Percentiles rank a stretch among this genome's conserved stretches.
These are phyloP conservation scores for Limanda limanda DNA, from an alignment of 2,113 vertebrate species.

Conservation along the genomic window DNA sequence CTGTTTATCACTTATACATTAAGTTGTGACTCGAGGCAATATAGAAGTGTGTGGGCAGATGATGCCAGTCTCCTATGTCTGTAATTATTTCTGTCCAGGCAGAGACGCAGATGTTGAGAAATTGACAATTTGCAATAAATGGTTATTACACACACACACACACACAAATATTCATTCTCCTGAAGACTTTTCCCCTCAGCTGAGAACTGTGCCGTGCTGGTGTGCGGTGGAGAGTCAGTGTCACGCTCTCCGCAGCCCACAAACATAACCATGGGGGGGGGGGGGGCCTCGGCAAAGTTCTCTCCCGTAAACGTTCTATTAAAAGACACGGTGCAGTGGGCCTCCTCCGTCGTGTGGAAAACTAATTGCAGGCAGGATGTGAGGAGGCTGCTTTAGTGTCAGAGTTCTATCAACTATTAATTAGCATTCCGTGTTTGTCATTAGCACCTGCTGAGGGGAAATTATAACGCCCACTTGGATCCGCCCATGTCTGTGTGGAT, in stretches of 20 bases:
- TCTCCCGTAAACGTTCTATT: not conserved
- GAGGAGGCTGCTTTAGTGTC: not conserved
- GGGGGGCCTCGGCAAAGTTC: not conserved
- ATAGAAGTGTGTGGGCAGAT: not conserved
- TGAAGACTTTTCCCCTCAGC: not conserved
- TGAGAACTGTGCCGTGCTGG: not conserved
- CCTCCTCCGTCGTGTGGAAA: not conserved
- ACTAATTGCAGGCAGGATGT: not conserved
- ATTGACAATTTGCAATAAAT: not conserved
- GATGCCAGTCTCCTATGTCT: not conserved
- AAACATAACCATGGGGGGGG: not conserved
- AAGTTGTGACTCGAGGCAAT: too few species aligned
- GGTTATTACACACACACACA: too few species aligned
- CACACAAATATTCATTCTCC: not conserved
- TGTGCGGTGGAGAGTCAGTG: not conserved
- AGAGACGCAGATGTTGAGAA: not conserved
- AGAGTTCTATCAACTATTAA: not conserved
- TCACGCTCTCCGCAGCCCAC: not conserved
- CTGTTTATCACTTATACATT: too few species aligned
- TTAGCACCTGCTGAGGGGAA: conserved; percentile 3
- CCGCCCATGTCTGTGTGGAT: not conserved
- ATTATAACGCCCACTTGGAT: not conserved
- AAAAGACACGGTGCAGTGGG: not conserved
- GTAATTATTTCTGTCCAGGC: not conserved
- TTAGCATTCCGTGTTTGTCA: not conserved